Percentiles rank a stretch among this genome's conserved stretches.
phyloP scores from a whole-genome alignment of 2,113 vertebrate genomes.

The Hipposideros armiger region DNA sequence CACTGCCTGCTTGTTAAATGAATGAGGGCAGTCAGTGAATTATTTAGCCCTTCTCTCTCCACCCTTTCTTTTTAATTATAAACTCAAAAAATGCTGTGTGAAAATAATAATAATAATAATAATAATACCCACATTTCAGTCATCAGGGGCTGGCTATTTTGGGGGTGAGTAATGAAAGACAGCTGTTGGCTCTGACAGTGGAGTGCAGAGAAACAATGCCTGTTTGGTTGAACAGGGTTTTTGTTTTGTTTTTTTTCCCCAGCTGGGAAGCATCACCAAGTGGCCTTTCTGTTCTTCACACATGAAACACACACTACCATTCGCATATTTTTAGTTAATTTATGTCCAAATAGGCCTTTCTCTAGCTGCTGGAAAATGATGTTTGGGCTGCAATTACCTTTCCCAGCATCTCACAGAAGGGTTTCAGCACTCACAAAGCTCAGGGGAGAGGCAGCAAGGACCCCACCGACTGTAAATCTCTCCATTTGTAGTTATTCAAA shows the following conservation, averaged over 20 bases:
- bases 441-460: conserved; percentile 82
- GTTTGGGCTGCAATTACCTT: conserved; percentile 87
- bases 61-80: conserved; percentile 52
- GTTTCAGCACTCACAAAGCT: conserved; percentile 72
- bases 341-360: conserved; percentile 88
- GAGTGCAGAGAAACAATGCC: conserved; percentile 41
- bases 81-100: not conserved
- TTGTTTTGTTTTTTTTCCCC: conserved; percentile 14
- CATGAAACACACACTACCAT: conserved; percentile 86
- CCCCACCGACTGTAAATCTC: conserved; percentile 85
- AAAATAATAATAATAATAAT: not conserved
- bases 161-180: conserved; percentile 42
- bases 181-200: conserved; percentile 38
- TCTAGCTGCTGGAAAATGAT: conserved; percentile 86
- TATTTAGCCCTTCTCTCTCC: not conserved
- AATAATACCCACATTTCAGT: not conserved
- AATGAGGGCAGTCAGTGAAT: conserved; percentile 9
- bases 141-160: not conserved
- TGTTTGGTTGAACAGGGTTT: conserved; percentile 32
- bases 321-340: conserved; percentile 89
- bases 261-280: conserved; percentile 80
- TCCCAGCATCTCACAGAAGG: conserved; percentile 83
- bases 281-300: conserved; percentile 85
- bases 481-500: conserved; percentile 88
- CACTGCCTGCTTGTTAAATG: not conserved